phyloP scores from a whole-genome alignment of 2,113 vertebrate species.

The Lophius piscatorius region DNA sequence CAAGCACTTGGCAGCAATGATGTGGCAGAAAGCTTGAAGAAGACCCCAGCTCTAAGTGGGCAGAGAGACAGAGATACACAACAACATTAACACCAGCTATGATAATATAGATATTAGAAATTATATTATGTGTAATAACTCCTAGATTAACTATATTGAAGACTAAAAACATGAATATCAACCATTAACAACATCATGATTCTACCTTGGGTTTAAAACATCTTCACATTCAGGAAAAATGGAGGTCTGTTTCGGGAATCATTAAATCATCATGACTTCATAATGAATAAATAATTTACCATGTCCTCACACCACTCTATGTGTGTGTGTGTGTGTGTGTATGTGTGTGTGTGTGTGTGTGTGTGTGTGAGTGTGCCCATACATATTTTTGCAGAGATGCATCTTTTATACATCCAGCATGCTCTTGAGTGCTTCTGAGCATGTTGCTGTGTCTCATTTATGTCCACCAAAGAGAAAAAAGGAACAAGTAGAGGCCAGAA shows the following conservation, averaged over 20 bases:
- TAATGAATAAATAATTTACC: slow-evolving; percentile 53
- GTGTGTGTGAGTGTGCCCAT: neutral
- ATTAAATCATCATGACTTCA: slow-evolving; percentile 27
- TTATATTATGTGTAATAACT: too few relatives aligned
- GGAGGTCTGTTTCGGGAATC: slow-evolving; percentile 4
- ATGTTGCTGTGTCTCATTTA: slow-evolving; percentile 18
- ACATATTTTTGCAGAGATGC: slow-evolving; percentile 10
- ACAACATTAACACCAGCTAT: too few relatives aligned
- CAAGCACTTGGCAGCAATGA: too few relatives aligned
- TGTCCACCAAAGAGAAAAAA: neutral
- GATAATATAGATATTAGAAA: too few relatives aligned
- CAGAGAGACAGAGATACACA: too few relatives aligned
- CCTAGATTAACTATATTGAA: too few relatives aligned
- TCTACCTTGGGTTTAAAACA: too few relatives aligned
- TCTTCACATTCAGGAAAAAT: neutral
- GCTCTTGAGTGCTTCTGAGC: slow-evolving; percentile 37
- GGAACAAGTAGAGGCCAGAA: neutral
- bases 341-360: neutral
- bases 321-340: neutral
- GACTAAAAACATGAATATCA: too few relatives aligned
- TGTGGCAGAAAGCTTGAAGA: too few relatives aligned
- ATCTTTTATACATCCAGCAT: slow-evolving; percentile 43
- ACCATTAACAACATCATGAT: too few relatives aligned
- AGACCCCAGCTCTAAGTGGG: too few relatives aligned
- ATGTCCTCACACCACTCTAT: neutral